Evolutionary conservation across 2,113 vertebrate genomes (phyloP).

Genomic region (Chaenocephalus aceratus): DNA sequence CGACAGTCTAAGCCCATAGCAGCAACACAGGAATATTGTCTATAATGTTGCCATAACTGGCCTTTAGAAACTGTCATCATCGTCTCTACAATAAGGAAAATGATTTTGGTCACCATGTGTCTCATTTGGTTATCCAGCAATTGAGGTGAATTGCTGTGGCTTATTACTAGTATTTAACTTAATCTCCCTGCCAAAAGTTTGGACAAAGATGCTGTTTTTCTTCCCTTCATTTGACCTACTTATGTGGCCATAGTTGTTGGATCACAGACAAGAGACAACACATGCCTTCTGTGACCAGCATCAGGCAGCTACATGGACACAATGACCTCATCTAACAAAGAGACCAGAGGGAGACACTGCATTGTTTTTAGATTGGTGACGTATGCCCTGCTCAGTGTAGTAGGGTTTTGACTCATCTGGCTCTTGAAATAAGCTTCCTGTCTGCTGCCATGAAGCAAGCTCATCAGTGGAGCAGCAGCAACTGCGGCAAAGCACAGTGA

Average conservation of each 20-base stretch:
- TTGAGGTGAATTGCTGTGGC: neutral
- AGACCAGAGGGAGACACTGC: conserved; percentile 38
- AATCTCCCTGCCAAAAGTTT: neutral
- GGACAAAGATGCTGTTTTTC: neutral
- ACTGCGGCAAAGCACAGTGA: conserved; percentile 41
- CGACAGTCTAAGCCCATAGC: too few relatives aligned
- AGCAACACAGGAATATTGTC: neutral
- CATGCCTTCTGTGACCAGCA: conserved; percentile 3
- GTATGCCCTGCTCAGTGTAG: conserved; percentile 36
- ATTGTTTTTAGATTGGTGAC: conserved; percentile 62
- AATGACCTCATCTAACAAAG: conserved; percentile 45
- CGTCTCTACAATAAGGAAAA: neutral
- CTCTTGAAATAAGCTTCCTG: conserved; percentile 65
- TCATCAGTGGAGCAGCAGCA: conserved; percentile 56
- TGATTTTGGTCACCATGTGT: conserved; percentile 5
- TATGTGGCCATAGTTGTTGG: neutral
- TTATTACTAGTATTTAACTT: neutral
- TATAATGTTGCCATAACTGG: neutral
- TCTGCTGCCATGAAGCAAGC: conserved; percentile 60
- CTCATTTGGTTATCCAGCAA: neutral
- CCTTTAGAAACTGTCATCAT: neutral
- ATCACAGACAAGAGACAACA: neutral
- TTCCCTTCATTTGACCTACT: conserved; percentile 19
- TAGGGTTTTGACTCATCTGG: conserved; percentile 61
- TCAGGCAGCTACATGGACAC: neutral